Evolutionary conservation across 2,797 vertebrate genomes (phyloP), one percentile per base, ranked within the genome.

Genomic region (Anguilla obscura): DNA sequence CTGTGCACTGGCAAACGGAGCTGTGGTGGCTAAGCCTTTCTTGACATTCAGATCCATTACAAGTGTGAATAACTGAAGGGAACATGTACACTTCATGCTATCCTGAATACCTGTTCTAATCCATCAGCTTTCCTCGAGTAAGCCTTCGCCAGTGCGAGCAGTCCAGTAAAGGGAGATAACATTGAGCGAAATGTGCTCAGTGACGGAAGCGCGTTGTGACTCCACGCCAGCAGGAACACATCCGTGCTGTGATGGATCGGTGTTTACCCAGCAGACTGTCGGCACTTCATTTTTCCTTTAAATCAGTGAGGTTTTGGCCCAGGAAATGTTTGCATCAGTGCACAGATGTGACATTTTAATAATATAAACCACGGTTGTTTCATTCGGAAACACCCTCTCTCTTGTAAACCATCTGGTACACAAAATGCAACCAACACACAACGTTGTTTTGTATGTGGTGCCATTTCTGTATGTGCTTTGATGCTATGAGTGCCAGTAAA

Each of bases 331-430:
- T 91, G 89, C 86, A 89, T 91, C 87, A 89, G 89, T 86, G 90
- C 92, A 92, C 93, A 94, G 92, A 94, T 93, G 93, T 93, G 93
- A 92, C 92, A 93, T 93, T 94, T 93, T 94, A 94, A 94, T 94
- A 95, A 94, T 86, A 89, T 90, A 94, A 93, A 91, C 88, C 83
- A 80, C 33, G 84, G 87, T 90, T 88, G 54, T 89, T 86, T 86
- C 90, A 90, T 92, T 91, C 90, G 79, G 79, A 21, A 91, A 93
- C 92, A 92, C 88, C 84, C 86, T 74, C 79, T 88, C 87, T 93
- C 93, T 91, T 93, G 89, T 93, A 93, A 90, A 90, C 93, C 94
- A 95, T 95, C 94, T 96, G 94, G 91, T 82, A 90, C 84, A 87
- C 91, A 90, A 89, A 88, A 91, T 94, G 90, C 91, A 90, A 91